Base-by-base conservation (phyloP, 1,140 invertebrate genomes). In the Dendroctonus valens region DNA sequence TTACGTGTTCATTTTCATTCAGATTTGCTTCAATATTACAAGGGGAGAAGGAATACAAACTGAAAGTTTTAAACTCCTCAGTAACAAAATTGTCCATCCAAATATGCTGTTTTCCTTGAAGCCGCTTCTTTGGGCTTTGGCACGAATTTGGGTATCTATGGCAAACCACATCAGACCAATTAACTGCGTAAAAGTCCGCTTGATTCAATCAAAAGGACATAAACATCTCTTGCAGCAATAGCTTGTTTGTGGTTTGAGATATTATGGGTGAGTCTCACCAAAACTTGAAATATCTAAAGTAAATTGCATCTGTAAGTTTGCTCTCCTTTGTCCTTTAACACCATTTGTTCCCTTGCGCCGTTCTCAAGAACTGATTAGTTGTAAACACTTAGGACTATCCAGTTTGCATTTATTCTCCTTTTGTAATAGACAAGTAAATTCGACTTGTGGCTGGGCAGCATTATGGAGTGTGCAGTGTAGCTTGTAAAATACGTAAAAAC, bases 401-500 rank as follows among this genome's bases (percentile, higher is more conserved):
- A 65, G 54, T 50, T 58, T 58, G 50, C 58, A 57, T 65, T 58
- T 58, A 52, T 59, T 59, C 12, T 59, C 38, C 51, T 41, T 15
- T 59, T 41, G 26, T 59, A 59, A 50, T 41, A 40, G 42, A 49
- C 48, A 55, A 64, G 37, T 6, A 49, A 57, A 38, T 26, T 26
- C 26, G 26, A 26, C 26, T 26, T 26, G 3, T 26, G n/a, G 50
- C 14, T 40, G 42, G 46, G 55, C 54, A 65, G 64, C 64, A 65
- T 65, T 65, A 58, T 68, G 59, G 48, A 66, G 57, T 58, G 14
- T 11, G 7, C 41, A 66, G 26, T 26, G 26, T 58, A 37, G 15
- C 7, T 40, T 51, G 26, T 41, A 65, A 41, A 26, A 48, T 57
- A 49, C 46, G 50, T 50, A 52, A 62, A 64, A 71, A 73, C 72